phyloP scores from a whole-genome alignment of 2,113 vertebrate genomes.

The Kryptolebias marmoratus region DNA sequence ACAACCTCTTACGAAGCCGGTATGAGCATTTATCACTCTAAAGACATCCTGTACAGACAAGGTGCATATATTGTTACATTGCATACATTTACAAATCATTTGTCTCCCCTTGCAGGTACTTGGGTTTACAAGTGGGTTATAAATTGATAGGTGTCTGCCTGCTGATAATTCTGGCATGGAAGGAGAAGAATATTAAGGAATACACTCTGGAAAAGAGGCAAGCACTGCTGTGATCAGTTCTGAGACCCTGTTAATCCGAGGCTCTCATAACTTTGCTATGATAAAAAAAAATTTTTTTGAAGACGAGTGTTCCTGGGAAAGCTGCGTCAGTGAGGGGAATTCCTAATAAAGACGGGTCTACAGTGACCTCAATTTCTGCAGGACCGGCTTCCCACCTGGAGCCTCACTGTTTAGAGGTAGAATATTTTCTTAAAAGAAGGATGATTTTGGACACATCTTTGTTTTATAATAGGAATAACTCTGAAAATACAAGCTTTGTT shows the following conservation, averaged over 20 bases:
- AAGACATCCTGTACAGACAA: background rate
- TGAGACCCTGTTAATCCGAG: background rate
- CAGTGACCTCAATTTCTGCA: constrained; percentile 26
- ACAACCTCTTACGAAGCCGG: constrained; percentile 88
- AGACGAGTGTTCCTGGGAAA: constrained; percentile 7
- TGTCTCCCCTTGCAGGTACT: constrained; percentile 80
- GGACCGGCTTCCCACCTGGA: constrained; percentile 2
- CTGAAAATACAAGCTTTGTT: background rate
- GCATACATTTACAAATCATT: background rate
- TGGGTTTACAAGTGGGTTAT: constrained; percentile 91
- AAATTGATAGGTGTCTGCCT: constrained; percentile 86
- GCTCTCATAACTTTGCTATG: constrained; percentile 21
- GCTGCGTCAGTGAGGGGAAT: constrained; percentile 18
- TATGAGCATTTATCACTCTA: constrained; percentile 56
- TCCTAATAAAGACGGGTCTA: constrained; percentile 3
- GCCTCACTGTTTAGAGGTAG: constrained; percentile 18
- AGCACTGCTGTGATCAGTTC: constrained; percentile 57
- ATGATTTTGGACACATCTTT: background rate
- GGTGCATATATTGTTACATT: background rate
- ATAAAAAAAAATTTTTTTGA: constrained; percentile 10
- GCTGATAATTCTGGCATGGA: constrained; percentile 87
- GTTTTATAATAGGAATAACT: background rate
- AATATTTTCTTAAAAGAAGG: constrained; percentile 3
- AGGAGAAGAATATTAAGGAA: constrained; percentile 86
- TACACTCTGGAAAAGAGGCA: constrained; percentile 89